Percentiles rank a stretch among this genome's conserved stretches.
Evolutionary conservation across 1,140 invertebrate species (phyloP).

Genomic region (Drosophila pruinosa): DNA sequence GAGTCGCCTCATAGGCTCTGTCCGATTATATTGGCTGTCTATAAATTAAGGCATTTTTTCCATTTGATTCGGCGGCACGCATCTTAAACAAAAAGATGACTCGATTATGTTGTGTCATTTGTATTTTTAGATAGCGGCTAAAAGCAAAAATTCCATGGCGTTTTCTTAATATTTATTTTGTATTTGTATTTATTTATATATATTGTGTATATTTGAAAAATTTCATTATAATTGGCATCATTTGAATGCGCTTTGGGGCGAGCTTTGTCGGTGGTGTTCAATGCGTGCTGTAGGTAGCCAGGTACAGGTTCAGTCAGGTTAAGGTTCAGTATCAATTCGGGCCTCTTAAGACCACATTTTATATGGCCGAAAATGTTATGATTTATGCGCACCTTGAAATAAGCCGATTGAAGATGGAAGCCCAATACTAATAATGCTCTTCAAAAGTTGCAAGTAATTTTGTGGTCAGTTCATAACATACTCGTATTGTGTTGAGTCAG

Average conservation of each 20-base stretch:
- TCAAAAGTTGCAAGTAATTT: background rate
- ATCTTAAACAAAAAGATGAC: conserved; percentile 35
- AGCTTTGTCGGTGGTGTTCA: conserved; percentile 47
- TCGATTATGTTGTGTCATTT: conserved; percentile 61
- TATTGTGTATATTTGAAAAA: conserved; percentile 49
- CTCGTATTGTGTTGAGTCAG: no score
- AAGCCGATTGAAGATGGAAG: conserved; percentile 14
- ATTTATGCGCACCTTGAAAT: conserved; percentile 67
- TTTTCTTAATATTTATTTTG: conserved; percentile 8
- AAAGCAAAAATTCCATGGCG: conserved; percentile 63
- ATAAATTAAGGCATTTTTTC: conserved; percentile 56
- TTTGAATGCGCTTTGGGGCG: conserved; percentile 76
- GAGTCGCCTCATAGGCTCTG: background rate
- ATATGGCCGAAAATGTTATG: conserved; percentile 50
- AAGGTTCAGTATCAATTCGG: background rate
- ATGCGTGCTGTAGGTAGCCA: conserved; percentile 8
- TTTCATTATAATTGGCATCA: conserved; percentile 79
- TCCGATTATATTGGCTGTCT: conserved; percentile 11
- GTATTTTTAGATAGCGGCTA: conserved; percentile 61
- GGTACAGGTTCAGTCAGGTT: background rate
- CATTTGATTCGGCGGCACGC: conserved; percentile 44
- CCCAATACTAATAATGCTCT: conserved; percentile 5
- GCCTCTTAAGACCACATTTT: conserved; percentile 42
- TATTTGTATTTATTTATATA: conserved; percentile 24
- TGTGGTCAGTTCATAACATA: background rate